Conservation (phyloP, 2,113 vertebrate genomes). For the Saccopteryx bilineata region DNA sequence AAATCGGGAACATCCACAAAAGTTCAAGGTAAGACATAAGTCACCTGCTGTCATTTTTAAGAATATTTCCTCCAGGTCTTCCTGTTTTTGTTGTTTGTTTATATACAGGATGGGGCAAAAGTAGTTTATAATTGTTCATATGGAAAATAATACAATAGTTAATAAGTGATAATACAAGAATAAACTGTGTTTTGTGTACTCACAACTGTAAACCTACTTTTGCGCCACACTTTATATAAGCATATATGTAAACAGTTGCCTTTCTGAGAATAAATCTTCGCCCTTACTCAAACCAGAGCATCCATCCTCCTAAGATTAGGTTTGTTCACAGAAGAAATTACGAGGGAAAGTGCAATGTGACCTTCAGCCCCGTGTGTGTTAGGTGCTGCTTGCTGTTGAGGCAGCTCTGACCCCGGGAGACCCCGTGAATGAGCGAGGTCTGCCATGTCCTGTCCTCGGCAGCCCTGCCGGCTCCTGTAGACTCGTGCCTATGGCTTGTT, state of each 20-base stretch:
- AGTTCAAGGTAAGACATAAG: neutral
- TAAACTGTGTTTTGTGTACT: too few species aligned
- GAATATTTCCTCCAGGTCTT: neutral
- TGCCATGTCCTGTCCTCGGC: neutral
- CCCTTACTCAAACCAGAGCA: neutral
- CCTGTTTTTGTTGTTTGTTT: neutral
- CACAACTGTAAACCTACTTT: too few species aligned
- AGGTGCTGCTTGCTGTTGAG: neutral
- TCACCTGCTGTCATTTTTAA: neutral
- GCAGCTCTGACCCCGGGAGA: neutral
- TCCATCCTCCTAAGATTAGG: neutral
- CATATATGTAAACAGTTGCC: neutral
- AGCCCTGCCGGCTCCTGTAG: neutral
- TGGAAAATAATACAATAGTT: too few species aligned
- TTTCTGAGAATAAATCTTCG: constrained; percentile 23
- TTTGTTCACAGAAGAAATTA: constrained; percentile 19
- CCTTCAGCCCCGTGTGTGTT: neutral
- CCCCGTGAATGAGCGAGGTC: neutral
- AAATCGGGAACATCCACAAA: constrained; percentile 31
- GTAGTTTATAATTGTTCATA: too few species aligned
- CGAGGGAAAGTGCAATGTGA: neutral
- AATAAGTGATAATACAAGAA: too few species aligned
- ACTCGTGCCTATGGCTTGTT: neutral
- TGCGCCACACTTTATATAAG: neutral
- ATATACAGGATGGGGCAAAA: neutral